phyloP scores from a whole-genome alignment of 2,113 vertebrate species.

The Pao palembangensis region DNA sequence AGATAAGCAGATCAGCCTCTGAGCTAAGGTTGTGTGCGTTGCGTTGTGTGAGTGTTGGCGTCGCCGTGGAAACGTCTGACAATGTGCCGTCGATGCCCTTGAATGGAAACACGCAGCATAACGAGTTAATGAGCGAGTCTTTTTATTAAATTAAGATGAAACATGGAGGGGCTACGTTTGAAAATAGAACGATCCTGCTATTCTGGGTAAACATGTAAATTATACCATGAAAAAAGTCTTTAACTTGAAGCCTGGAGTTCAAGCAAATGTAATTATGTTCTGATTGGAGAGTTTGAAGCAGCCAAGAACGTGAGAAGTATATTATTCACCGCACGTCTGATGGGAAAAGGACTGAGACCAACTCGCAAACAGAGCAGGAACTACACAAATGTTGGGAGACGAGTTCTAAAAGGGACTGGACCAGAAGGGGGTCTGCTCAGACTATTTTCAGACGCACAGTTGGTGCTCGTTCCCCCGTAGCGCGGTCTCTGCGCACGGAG shows the following conservation, averaged over 20 bases:
- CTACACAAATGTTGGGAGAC: no score
- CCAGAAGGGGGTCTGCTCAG: no score
- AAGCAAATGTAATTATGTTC: neutral
- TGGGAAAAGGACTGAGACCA: no score
- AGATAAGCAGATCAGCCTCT: constrained; percentile 41
- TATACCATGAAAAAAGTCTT: constrained; percentile 41
- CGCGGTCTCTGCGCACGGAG: no score
- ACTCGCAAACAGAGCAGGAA: no score
- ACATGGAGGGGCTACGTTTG: constrained; percentile 1
- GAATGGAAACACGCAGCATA: constrained; percentile 1
- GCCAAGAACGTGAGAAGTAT: constrained; percentile 7
- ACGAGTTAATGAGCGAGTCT: neutral
- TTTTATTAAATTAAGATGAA: constrained; percentile 10
- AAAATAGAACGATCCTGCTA: constrained; percentile 27
- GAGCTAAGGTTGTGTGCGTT: constrained; percentile 8
- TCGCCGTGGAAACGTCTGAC: constrained; percentile 19
- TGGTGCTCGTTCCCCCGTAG: no score
- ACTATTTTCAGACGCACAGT: no score
- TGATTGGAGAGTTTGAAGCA: constrained; percentile 9
- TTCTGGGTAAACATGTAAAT: constrained; percentile 37
- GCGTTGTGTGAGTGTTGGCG: constrained; percentile 5
- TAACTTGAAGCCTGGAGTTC: constrained; percentile 24
- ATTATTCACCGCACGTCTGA: no score
- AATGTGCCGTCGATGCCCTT: constrained; percentile 6
- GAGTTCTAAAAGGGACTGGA: no score